phyloP scores from a whole-genome alignment of 1,140 invertebrate species.

The Drosophila teissieri region DNA sequence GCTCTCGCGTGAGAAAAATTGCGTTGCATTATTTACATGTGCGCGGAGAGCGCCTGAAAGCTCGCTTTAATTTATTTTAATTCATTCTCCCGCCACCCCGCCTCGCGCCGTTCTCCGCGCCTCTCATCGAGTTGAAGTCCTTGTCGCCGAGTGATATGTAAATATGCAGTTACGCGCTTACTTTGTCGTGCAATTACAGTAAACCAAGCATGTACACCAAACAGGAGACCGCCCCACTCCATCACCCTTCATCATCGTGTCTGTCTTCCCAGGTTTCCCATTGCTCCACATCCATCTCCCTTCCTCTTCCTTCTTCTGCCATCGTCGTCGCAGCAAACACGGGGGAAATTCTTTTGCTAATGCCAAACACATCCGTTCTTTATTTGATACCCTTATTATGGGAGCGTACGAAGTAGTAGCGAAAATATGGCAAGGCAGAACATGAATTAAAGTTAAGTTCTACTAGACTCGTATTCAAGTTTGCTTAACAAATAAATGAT shows the following conservation, averaged over 20 bases:
- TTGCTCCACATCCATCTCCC: not conserved
- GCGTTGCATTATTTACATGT: slow-evolving; percentile 78
- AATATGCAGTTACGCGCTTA: slow-evolving; percentile 82
- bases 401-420: slow-evolving; percentile 33
- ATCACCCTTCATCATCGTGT: slow-evolving; percentile 7
- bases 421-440: slow-evolving; percentile 48
- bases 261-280: not conserved
- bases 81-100: slow-evolving; percentile 60
- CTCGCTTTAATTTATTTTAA: slow-evolving; percentile 84
- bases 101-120: not conserved
- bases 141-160: slow-evolving; percentile 73
- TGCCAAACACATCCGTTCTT: slow-evolving; percentile 77
- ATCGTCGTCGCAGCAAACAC: slow-evolving; percentile 51
- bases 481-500: too few species aligned
- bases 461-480: too few species aligned
- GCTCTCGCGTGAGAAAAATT: slow-evolving; percentile 70
- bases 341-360: slow-evolving; percentile 72
- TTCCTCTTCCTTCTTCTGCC: not conserved
- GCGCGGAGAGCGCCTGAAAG: slow-evolving; percentile 69
- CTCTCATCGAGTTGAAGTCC: slow-evolving; percentile 12
- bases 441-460: too few species aligned
- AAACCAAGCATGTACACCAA: slow-evolving; percentile 46
- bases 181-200: slow-evolving; percentile 81
- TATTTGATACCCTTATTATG: slow-evolving; percentile 61
- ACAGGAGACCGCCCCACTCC: not conserved